phyloP scores from a whole-genome alignment of 2,888 invertebrate species.

The Drosophila bunnanda region DNA sequence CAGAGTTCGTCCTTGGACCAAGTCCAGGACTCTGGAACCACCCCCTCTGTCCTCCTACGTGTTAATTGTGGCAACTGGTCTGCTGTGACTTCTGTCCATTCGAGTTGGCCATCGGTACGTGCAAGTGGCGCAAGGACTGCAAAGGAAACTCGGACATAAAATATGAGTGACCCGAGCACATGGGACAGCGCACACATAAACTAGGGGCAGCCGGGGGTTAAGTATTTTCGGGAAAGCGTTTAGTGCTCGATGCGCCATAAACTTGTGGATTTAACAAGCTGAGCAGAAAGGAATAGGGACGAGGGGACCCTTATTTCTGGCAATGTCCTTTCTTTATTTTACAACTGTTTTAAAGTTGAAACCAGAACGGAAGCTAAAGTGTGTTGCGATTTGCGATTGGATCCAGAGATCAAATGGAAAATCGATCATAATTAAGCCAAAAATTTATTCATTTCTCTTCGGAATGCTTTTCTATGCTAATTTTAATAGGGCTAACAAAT shows the following conservation, averaged over 20 bases:
- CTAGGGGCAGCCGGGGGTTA: slow-evolving; percentile 34
- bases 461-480: too few relatives aligned
- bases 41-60: slow-evolving; percentile 25
- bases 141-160: slow-evolving; percentile 55
- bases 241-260: slow-evolving; percentile 67
- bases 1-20: slow-evolving; percentile 53
- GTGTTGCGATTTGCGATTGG: too few relatives aligned
- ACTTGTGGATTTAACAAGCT: slow-evolving; percentile 57
- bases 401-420: too few relatives aligned
- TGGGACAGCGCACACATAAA: slow-evolving; percentile 48
- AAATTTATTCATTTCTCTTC: too few relatives aligned
- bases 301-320: too few relatives aligned
- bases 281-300: neutral
- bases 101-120: slow-evolving; percentile 36
- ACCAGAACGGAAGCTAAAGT: too few relatives aligned
- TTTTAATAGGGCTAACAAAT: too few relatives aligned
- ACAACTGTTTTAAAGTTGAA: neutral
- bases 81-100: slow-evolving; percentile 62
- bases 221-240: slow-evolving; percentile 61
- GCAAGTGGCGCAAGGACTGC: slow-evolving; percentile 16
- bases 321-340: neutral
- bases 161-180: slow-evolving; percentile 65
- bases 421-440: too few relatives aligned
- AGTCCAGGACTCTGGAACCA: slow-evolving; percentile 12
- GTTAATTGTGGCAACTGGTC: slow-evolving; percentile 71